Percentiles rank a stretch among this genome's conserved stretches.
phyloP scores from a whole-genome alignment of 2,113 vertebrate species.

The Odobenus rosmarus region DNA sequence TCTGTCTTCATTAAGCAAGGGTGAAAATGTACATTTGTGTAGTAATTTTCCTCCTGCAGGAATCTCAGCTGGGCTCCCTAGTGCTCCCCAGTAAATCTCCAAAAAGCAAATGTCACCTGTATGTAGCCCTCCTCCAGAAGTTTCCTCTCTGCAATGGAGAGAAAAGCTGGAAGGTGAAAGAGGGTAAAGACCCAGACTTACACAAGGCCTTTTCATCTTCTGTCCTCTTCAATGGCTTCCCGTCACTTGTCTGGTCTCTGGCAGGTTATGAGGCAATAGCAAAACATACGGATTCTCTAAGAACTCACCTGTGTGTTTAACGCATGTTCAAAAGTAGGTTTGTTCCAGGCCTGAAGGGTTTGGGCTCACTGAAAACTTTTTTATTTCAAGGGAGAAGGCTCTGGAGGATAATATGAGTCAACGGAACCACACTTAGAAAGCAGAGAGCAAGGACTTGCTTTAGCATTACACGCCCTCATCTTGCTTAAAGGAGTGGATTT shows the following conservation, averaged over 20 bases:
- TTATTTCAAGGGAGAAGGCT: not conserved
- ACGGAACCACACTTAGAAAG: not conserved
- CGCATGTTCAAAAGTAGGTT: not conserved
- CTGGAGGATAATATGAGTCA: not conserved
- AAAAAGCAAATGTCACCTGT: not conserved
- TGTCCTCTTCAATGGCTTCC: not conserved
- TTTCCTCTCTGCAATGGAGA: not conserved
- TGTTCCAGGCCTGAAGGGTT: not conserved
- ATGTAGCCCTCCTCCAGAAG: not conserved
- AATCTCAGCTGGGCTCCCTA: not conserved
- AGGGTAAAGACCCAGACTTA: not conserved
- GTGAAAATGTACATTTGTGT: not conserved
- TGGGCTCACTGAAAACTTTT: not conserved
- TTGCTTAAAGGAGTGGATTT: not conserved
- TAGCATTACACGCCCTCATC: not conserved
- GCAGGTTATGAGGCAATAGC: not conserved
- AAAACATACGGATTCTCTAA: not conserved
- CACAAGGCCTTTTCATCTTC: not conserved
- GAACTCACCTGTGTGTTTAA: not conserved
- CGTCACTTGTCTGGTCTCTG: not conserved
- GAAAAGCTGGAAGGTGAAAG: not conserved
- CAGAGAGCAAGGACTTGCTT: not conserved
- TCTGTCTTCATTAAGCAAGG: not conserved
- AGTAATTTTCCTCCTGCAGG: not conserved
- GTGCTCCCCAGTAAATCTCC: not conserved